Percentiles rank a stretch among this genome's conserved stretches.
These are phyloP conservation scores for Isaurus tuberculatus DNA, from an alignment of 92 coral and sea anemone genomes.

Conservation along the genomic window DNA sequence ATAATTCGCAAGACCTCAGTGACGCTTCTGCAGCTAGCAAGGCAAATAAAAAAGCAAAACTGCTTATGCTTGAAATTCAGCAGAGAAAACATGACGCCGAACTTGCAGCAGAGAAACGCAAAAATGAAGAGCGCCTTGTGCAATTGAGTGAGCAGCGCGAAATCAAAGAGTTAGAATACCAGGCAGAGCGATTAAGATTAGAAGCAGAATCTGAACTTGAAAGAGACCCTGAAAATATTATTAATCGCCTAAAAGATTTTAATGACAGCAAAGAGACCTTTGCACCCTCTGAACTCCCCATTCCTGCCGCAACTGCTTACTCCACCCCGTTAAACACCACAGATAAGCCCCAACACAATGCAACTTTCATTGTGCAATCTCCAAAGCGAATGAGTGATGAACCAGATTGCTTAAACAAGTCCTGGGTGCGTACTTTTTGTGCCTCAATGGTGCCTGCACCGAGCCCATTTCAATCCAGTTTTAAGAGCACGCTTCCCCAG, in stretches of 20 bases:
- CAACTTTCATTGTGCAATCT: background rate
- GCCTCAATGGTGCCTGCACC: background rate
- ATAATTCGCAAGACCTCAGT: background rate
- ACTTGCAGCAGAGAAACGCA: slow-evolving; percentile 22
- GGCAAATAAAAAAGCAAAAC: background rate
- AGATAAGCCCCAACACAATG: background rate
- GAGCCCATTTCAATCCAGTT: background rate
- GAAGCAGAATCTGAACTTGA: background rate
- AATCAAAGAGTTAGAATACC: slow-evolving; percentile 25
- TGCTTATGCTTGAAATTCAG: background rate
- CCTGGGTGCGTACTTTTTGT: slow-evolving; percentile 36
- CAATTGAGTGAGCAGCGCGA: slow-evolving; percentile 32
- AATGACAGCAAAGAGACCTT: background rate
- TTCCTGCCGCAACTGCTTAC: background rate
- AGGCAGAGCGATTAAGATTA: slow-evolving; percentile 55
- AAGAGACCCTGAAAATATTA: no score
- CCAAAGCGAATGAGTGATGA: background rate
- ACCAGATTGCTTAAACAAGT: slow-evolving; percentile 5
- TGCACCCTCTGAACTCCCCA: background rate
- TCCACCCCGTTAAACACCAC: background rate
- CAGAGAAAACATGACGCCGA: background rate
- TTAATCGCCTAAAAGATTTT: slow-evolving; percentile 44
- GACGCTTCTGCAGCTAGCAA: background rate
- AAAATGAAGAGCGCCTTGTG: slow-evolving; percentile 24
- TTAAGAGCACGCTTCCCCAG: slow-evolving; percentile 43